Evolutionary conservation across 2,888 invertebrate genomes (phyloP), one percentile per base, ranked within the genome.

Genomic region (Achlya flavicornis): DNA sequence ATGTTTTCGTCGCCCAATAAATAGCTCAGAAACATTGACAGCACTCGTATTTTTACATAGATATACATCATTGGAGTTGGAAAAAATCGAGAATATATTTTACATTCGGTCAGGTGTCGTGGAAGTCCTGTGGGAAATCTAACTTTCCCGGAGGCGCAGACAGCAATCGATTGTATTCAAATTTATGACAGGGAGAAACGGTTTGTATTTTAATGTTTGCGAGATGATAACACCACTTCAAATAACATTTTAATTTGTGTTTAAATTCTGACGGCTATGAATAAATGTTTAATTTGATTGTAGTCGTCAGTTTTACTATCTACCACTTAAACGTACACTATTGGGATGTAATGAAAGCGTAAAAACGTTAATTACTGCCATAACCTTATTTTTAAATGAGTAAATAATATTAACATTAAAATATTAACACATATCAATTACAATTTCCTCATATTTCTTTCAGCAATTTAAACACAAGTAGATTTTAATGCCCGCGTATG

Each of bases 151-250:
- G 90, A 89, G 92, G 93, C 92, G 91, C 90, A 92, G 93, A 93
- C 93, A 93, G 89, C 92, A 90, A 93, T 93, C 93, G 93, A 93
- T 93, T 93, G 93, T 92, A 93, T 93, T 93, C 93, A 93, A 93
- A 93, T 93, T 93, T 93, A 93, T 93, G 93, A 92, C 90, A 89
- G 90, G 88, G 91, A 89, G 89, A 87, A 90, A 91, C 90, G 86
- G 86, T 85, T 88, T 82, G 78, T 72, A 72, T 68, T 71, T 68
- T 63, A 85, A 75, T 68, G 75, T 66, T 74, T 70, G 70, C 65
- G 88, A 90, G 90, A 62, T 75, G 88, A 62, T 84, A 74, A 66
- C 63, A 80, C 78, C 33, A 53, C 59, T 57, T 46, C 53, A 19
- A 62, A 33, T 19, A 11, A 48, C 12, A 62, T 58, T 46, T 46